Evolutionary conservation across 2,888 invertebrate species (phyloP), one percentile per base, ranked within the genome.

Genomic region (Caenorhabditis doughertyi): DNA sequence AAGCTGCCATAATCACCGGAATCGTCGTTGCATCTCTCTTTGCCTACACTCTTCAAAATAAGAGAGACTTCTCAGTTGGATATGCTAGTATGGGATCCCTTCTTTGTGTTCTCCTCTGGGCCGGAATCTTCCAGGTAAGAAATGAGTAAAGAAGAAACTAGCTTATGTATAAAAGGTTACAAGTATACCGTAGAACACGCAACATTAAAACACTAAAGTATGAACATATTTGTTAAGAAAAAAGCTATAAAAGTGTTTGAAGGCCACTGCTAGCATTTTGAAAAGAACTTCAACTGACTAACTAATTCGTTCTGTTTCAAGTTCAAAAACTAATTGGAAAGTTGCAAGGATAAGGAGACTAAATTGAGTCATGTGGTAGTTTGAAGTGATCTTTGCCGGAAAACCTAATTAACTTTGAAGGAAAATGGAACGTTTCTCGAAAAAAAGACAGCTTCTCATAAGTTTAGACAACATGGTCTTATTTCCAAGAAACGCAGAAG

Each of bases 41-140:
- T 0, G 92, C 94, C n/a, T 96, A 95, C 93, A 96, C 96, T 0
- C 94, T 96, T 87, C 96, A 96, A 93, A 95, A 95, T 16, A 96
- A 96, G 91, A 94, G 94, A 65, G 96, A 96, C 92, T 96, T 96
- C 93, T 95, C 95, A 13, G 94, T 95, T 91, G 95, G 95, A 92
- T 95, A 88, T 89, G 92, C 85, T 83, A 91, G 92, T 18, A 87
- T 93, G 81, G 93, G 92, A 89, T 91, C 93, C 18, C 89, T 92
- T 25, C 87, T 93, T 29, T 92, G 92, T 85, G 89, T 93, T n/a
- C 93, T 96, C 8, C 93, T 96, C 35, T 92, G 95, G 44, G 95
- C 95, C 25, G 95, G 95, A 8, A 89, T 96, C 3, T 90, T 96
- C 55, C 93, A 93, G 92, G 93, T 93, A 85, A 13, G 16, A 1